These are phyloP conservation scores for Neogobius melanostomus DNA, from an alignment of 2,113 vertebrate genomes.

Conservation along the genomic window DNA sequence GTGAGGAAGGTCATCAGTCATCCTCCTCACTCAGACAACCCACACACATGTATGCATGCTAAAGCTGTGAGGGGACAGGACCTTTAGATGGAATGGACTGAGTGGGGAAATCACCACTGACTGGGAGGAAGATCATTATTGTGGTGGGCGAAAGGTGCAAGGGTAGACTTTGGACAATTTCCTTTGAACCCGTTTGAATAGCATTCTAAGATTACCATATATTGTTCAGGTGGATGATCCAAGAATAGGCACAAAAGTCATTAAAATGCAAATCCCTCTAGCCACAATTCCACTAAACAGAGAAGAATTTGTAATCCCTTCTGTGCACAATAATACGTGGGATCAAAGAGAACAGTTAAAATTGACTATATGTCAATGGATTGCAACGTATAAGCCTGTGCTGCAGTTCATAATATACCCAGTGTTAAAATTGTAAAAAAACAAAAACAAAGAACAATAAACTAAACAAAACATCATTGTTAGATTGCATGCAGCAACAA, in stretches of 20 bases:
- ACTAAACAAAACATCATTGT: too few species aligned
- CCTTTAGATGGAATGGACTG: slow-evolving; percentile 29
- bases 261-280: not conserved
- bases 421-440: too few species aligned
- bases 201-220: not conserved
- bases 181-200: not conserved
- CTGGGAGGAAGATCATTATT: not conserved
- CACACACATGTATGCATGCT: slow-evolving; percentile 11
- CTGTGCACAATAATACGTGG: not conserved
- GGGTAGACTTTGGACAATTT: not conserved
- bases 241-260: not conserved
- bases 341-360: too few species aligned
- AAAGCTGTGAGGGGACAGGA: not conserved
- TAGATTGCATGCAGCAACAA: too few species aligned
- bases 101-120: not conserved
- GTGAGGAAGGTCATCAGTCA: slow-evolving; percentile 63
- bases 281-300: not conserved
- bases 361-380: too few species aligned
- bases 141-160: not conserved
- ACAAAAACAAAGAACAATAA: too few species aligned
- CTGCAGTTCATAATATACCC: too few species aligned
- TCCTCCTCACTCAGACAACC: slow-evolving; percentile 9
- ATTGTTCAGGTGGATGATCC: not conserved
- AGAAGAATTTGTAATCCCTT: not conserved
- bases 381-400: too few species aligned